Base-by-base conservation (phyloP, 2,888 invertebrate species). In the Thymelicus sylvestris region DNA sequence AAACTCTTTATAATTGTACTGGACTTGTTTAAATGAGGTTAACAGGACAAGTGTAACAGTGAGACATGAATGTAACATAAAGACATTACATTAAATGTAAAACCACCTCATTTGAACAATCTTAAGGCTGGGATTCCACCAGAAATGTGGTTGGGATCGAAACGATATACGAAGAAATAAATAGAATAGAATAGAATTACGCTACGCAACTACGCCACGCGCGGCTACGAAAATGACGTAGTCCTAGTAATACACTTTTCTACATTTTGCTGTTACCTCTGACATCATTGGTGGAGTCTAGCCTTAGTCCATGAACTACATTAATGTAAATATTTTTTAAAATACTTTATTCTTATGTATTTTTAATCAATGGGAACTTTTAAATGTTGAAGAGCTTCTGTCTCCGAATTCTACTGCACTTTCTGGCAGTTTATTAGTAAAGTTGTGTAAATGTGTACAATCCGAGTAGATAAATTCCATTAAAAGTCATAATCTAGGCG, bases 391-490 rank as follows among this genome's bases (percentile, higher is more conserved):
- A 55, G 55, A 55, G 55, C 55, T 55, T 55, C 55, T 55, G 55
- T 55, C 55, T 55, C 55, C 55, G 55, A 55, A 55, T 55, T 55
- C 24, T 55, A 55, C 55, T 59, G 59, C 59, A 59, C 38, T 69
- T 69, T 59, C 69, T 39, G 47, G 69, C 64, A 64, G 64, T 69
- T 64, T 57, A 39, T 48, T 63, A 62, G 52, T 61, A 68, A 64
- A 39, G 57, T 57, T 69, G 63, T 69, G 39, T 69, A 63, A 69
- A 69, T 69, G n/a, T 39, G 48, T 69, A 64, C 69, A 59, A 63
- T 63, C 68, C 38, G 64, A 47, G 63, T 64, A 64, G 64, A 64
- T 64, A 62, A 68, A 67, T 62, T 63, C 63, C 57, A 64, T 38
- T 69, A 50, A 62, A 62, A 0, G 12, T 13, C 63, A 39, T 69